Evolutionary conservation across 1,140 invertebrate genomes (phyloP), one percentile per base, ranked within the genome.

Genomic region (Microplitis demolitor): DNA sequence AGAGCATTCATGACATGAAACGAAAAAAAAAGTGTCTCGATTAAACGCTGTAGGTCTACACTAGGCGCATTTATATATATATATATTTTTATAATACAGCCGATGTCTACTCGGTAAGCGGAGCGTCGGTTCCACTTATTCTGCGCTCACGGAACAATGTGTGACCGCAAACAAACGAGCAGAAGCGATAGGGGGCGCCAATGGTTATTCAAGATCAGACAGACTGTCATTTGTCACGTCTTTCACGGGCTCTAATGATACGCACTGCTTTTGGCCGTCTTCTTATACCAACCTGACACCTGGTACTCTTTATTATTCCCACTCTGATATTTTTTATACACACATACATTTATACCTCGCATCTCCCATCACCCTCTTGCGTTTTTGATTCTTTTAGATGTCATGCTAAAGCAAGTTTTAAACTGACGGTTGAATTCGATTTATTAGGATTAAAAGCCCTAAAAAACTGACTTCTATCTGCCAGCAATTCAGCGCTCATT

Each of bases 151-250:
- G 64, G 75, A 75, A 79, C 83, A 85, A 86, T 85, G 84, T 85
- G 82, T 80, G 83, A 85, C 85, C 85, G 83, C 85, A 86, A 87
- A 86, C 84, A 86, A 87, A 87, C 85, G 85, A 84, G 80, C 45
- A 78, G 81, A 78, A 86, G 79, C 84, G 82, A 87, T 86, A 87
- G 82, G 83, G 84, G 84, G 86, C 84, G 83, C 84, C 85, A 82
- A 80, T 80, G 72, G 79, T 80, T 78, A 85, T 87, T 87, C 85
- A 85, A 73, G 71, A 77, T 72, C 72, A 80, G 84, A 87, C 85
- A 84, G 83, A 83, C 76, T 82, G 82, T 86, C 86, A 87, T 87
- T 87, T 87, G 84, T 87, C 84, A 87, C 80, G 81, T 87, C 82
- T 85, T 85, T 85, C 81, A 84, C 80, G 79, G 72, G 78, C 83